Percentiles rank a stretch among this genome's conserved stretches.
phyloP scores from a whole-genome alignment of 92 coral and sea anemone genomes.

The Porites divaricata region DNA sequence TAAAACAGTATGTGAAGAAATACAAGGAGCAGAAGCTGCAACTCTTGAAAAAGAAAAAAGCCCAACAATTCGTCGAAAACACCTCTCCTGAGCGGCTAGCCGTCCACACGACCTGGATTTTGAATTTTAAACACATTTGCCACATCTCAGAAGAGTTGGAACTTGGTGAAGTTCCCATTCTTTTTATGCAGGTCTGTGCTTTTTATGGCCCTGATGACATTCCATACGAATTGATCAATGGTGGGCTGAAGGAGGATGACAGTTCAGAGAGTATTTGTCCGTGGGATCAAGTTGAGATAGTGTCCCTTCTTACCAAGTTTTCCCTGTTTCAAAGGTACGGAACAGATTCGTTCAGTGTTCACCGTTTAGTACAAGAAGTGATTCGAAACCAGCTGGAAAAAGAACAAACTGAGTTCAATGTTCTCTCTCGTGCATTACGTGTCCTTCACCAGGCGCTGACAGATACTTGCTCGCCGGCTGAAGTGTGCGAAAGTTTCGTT shows the following conservation, averaged over 20 bases:
- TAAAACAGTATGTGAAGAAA: conserved; percentile 60
- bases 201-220: conserved; percentile 84
- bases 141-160: conserved; percentile 43
- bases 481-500: conserved; percentile 63
- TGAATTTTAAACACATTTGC: conserved; percentile 70
- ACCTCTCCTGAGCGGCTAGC: conserved; percentile 74
- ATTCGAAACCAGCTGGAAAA: conserved; percentile 62
- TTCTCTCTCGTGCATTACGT: conserved; percentile 63
- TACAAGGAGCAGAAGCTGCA: conserved; percentile 54
- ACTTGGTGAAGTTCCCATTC: conserved; percentile 53
- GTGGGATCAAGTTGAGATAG: conserved; percentile 48
- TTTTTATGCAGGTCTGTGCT: conserved; percentile 77
- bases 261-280: conserved; percentile 30
- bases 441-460: conserved; percentile 66
- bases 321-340: conserved; percentile 78
- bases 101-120: conserved; percentile 80
- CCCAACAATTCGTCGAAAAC: conserved; percentile 48
- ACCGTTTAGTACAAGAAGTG: conserved; percentile 92
- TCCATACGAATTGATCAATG: conserved; percentile 76
- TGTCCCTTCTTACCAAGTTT: conserved; percentile 79
- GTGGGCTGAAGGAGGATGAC: conserved; percentile 58
- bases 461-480: conserved; percentile 56
- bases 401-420: neutral
- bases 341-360: conserved; percentile 72
- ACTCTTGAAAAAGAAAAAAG: conserved; percentile 62